Conservation (phyloP, 2,888 invertebrate genomes). For the Malacosoma neustria region DNA sequence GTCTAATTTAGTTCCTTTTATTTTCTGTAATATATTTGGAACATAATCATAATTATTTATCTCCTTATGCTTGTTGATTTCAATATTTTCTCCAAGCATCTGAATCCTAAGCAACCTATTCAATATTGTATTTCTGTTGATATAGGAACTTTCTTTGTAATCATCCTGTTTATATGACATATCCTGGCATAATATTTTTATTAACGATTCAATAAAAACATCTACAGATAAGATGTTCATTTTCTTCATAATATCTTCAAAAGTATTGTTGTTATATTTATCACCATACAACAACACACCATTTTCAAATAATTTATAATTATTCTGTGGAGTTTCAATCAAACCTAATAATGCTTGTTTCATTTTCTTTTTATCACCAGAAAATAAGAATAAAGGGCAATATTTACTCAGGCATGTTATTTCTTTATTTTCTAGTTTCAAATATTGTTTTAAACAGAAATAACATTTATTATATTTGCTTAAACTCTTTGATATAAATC, state of each 20-base stretch:
- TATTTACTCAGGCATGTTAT: conserved; percentile 74
- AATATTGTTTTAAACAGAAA: conserved; percentile 73
- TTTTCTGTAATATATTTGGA: conserved; percentile 23
- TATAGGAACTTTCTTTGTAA: neutral
- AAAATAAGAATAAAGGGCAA: conserved; percentile 82
- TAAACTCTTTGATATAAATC: conserved; percentile 60
- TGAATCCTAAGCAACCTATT: conserved; percentile 40
- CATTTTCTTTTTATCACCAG: conserved; percentile 75
- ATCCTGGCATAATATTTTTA: conserved; percentile 33
- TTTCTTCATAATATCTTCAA: conserved; percentile 26
- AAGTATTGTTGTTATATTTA: conserved; percentile 17
- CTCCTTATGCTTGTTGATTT: conserved; percentile 12
- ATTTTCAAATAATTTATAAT: conserved; percentile 75
- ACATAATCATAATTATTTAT: conserved; percentile 34
- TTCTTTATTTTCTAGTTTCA: conserved; percentile 67
- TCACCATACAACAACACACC: conserved; percentile 40
- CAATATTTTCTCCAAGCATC: conserved; percentile 30
- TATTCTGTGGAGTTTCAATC: conserved; percentile 77
- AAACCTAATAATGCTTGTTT: conserved; percentile 64
- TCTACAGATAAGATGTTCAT: conserved; percentile 25
- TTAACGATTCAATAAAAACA: conserved; percentile 42
- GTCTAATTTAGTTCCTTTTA: conserved; percentile 26
- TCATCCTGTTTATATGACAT: too few species aligned
- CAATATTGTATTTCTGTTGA: conserved; percentile 23
- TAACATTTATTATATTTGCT: conserved; percentile 59